Evolutionary conservation across 2,888 invertebrate species (phyloP).

Genomic region (Himalopsyche tibetana): DNA sequence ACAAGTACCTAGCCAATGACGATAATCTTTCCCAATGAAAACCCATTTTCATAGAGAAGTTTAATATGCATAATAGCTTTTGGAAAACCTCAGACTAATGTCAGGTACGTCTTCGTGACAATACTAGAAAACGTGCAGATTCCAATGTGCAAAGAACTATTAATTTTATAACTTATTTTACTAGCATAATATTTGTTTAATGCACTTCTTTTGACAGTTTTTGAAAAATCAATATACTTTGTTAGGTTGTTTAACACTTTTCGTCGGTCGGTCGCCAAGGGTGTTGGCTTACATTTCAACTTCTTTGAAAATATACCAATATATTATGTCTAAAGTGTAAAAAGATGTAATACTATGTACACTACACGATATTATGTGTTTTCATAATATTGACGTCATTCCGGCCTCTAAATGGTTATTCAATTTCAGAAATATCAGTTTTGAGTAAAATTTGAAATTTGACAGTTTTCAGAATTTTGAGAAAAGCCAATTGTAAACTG

Average conservation of each 20-base stretch:
- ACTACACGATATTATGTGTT: too few relatives aligned
- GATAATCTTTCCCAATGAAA: background rate
- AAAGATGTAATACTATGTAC: too few relatives aligned
- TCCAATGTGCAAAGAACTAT: too few relatives aligned
- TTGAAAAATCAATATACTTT: slow-evolving; percentile 17
- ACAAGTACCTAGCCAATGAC: background rate
- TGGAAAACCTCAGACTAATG: background rate
- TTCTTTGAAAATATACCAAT: too few relatives aligned
- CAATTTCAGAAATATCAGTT: too few relatives aligned
- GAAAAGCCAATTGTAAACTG: too few relatives aligned
- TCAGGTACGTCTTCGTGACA: background rate
- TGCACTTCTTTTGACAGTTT: background rate
- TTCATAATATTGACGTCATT: too few relatives aligned
- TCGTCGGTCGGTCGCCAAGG: background rate
- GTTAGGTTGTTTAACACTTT: background rate
- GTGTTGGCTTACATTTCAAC: background rate
- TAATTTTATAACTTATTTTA: too few relatives aligned
- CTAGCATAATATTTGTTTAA: background rate
- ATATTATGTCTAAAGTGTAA: too few relatives aligned
- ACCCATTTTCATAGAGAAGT: background rate
- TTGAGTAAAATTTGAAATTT: too few relatives aligned
- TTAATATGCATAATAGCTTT: background rate
- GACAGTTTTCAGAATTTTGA: too few relatives aligned
- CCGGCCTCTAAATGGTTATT: too few relatives aligned
- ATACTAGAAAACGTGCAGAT: background rate